Evolutionary conservation across 2,888 invertebrate species (phyloP).

Genomic region (Drosophila recens): DNA sequence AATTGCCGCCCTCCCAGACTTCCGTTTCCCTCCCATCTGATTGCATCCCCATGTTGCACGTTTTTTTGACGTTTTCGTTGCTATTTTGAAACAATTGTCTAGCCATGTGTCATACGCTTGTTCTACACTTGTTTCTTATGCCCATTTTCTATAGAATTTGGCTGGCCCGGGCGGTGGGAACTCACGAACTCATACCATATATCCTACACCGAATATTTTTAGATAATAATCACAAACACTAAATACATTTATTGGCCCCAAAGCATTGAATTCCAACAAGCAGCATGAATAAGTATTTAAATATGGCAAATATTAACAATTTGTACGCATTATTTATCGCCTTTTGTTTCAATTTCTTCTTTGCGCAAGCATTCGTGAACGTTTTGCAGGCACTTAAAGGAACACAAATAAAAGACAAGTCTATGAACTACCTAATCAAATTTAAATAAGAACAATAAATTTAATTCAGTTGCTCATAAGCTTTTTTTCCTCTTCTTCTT

Average conservation of each 20-base stretch:
- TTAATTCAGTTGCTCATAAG: neutral
- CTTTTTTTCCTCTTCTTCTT: neutral
- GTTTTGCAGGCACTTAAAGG: neutral
- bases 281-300: constrained; percentile 3
- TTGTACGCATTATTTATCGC: neutral
- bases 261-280: neutral
- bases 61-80: constrained; percentile 52
- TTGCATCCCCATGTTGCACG: neutral
- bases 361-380: neutral
- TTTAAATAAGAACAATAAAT: too few relatives aligned
- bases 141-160: constrained; percentile 13
- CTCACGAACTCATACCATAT: neutral
- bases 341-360: neutral
- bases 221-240: constrained; percentile 13
- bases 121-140: constrained; percentile 6
- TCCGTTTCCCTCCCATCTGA: neutral
- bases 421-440: too few relatives aligned
- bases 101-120: constrained; percentile 50
- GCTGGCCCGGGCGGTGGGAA: constrained; percentile 7
- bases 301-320: neutral
- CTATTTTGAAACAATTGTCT: constrained; percentile 58
- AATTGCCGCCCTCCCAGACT: neutral
- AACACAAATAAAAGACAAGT: too few relatives aligned
- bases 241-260: constrained; percentile 3
- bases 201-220: constrained; percentile 15